Conservation (phyloP, 2,797 vertebrate species). For the Clarias platycephalus region DNA sequence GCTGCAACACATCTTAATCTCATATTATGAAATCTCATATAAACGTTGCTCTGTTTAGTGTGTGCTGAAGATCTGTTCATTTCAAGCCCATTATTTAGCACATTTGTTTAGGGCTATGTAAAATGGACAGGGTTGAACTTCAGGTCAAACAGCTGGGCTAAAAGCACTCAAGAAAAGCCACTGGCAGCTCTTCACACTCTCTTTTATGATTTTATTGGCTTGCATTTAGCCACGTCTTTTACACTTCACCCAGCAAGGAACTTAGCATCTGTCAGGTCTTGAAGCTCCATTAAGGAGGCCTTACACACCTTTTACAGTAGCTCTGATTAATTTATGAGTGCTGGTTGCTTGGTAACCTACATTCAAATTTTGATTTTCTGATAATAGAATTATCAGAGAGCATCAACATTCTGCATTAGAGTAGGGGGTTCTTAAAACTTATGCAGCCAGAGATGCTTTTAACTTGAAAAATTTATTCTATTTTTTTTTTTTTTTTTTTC, state of each 20-base stretch:
- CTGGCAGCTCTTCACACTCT: slow-evolving; percentile 39
- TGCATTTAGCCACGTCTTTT: slow-evolving; percentile 53
- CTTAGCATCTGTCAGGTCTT: slow-evolving; percentile 50
- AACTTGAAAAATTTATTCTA: not conserved
- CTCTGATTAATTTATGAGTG: slow-evolving; percentile 38
- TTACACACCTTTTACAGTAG: not conserved
- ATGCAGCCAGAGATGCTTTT: not conserved
- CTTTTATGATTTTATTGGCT: slow-evolving; percentile 63
- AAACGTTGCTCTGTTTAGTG: not conserved
- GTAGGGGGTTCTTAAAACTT: not conserved
- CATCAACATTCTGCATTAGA: not conserved
- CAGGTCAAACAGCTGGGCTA: slow-evolving; percentile 32
- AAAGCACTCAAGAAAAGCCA: slow-evolving; percentile 40
- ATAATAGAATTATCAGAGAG: not conserved
- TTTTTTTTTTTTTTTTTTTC: not conserved
- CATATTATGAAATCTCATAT: not conserved
- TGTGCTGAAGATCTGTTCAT: slow-evolving; percentile 43
- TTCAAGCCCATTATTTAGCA: not conserved
- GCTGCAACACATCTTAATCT: not conserved
- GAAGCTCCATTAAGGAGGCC: slow-evolving; percentile 24
- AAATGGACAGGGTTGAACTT: slow-evolving; percentile 20
- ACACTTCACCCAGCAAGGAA: slow-evolving; percentile 52
- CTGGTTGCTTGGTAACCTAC: slow-evolving; percentile 23
- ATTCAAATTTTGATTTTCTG: not conserved
- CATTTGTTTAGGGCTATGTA: slow-evolving; percentile 28